A percentile compares a stretch with the other conserved stretches of the same genome.
Evolutionary conservation across 1,140 invertebrate species (phyloP).

Genomic region (Scaptomyza montana): DNA sequence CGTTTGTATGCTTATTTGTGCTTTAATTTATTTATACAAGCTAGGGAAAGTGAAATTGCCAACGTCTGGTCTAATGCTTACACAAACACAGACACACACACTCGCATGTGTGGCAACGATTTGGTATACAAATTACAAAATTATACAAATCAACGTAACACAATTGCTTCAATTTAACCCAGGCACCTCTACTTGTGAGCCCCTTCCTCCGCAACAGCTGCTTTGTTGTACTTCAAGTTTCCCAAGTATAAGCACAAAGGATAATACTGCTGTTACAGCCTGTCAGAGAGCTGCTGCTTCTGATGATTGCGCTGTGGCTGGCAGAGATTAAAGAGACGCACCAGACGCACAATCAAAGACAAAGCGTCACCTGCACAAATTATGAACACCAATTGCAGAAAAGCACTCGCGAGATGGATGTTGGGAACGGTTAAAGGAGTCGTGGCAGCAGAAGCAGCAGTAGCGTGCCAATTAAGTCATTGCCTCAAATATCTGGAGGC

Average conservation of each 20-base stretch:
- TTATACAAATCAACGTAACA: constrained; percentile 80
- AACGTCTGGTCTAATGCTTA: constrained; percentile 25
- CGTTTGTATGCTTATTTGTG: constrained; percentile 29
- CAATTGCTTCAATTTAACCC: constrained; percentile 80
- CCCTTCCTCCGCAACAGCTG: constrained; percentile 11
- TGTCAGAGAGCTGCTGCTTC: constrained; percentile 50
- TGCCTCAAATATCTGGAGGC: constrained; percentile 71
- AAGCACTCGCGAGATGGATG: constrained; percentile 1
- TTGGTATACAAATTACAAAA: constrained; percentile 81
- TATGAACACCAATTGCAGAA: constrained; percentile 65
- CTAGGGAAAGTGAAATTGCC: constrained; percentile 56
- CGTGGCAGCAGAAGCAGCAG: constrained; percentile 36
- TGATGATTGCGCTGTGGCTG: constrained; percentile 63
- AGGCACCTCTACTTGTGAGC: constrained; percentile 2
- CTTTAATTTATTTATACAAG: constrained; percentile 78
- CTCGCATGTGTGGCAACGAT: constrained; percentile 69
- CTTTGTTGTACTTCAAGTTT: constrained; percentile 44
- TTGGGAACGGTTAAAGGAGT: neutral
- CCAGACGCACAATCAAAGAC: constrained; percentile 73
- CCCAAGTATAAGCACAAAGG: constrained; percentile 36
- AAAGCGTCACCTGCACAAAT: constrained; percentile 78
- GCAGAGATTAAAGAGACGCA: constrained; percentile 72
- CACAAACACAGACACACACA: constrained; percentile 31
- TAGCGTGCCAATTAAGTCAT: constrained; percentile 77
- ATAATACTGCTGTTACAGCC: constrained; percentile 27